A percentile compares a stretch with the other conserved stretches of the same genome.
phyloP scores from a whole-genome alignment of 2,797 vertebrate species.

The Pelobates cultripes region DNA sequence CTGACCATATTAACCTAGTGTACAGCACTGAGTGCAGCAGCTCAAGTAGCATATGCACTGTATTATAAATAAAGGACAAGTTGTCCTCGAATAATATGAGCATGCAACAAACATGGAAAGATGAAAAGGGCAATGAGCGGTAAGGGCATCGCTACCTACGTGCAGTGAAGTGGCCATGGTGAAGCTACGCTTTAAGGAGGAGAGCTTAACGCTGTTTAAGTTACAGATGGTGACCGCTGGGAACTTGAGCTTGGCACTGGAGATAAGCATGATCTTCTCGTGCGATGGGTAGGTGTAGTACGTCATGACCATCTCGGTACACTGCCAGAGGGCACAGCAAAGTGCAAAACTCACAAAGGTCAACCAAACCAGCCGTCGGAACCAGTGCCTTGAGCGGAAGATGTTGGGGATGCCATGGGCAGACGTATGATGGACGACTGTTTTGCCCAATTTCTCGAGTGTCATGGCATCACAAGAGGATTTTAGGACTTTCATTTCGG shows the following conservation, averaged over 20 bases:
- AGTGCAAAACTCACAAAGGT: slow-evolving; percentile 51
- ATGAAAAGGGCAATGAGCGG: too few relatives aligned
- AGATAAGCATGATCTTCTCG: slow-evolving; percentile 59
- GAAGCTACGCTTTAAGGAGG: slow-evolving; percentile 41
- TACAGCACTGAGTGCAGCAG: too few relatives aligned
- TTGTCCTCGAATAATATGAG: too few relatives aligned
- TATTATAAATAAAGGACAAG: too few relatives aligned
- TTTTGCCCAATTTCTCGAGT: slow-evolving; percentile 27
- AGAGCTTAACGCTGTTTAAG: slow-evolving; percentile 54
- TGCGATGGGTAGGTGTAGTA: slow-evolving; percentile 58
- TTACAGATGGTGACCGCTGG: slow-evolving; percentile 57
- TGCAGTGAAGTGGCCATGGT: slow-evolving; percentile 45
- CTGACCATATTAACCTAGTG: too few relatives aligned
- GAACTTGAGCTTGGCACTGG: slow-evolving; percentile 48
- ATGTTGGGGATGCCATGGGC: slow-evolving; percentile 58
- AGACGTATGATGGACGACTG: slow-evolving; percentile 51
- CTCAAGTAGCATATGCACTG: too few relatives aligned
- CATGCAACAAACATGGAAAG: too few relatives aligned
- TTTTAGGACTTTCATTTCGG: slow-evolving; percentile 37
- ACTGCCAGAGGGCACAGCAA: slow-evolving; percentile 54
- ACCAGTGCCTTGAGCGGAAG: slow-evolving; percentile 57
- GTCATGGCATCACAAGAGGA: background rate
- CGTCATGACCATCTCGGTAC: slow-evolving; percentile 31
- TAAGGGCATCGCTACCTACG: slow-evolving; percentile 11
- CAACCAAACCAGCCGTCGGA: slow-evolving; percentile 52